Conservation (phyloP, 2,113 vertebrate genomes). For the Sinocyclocheilus grahami region DNA sequence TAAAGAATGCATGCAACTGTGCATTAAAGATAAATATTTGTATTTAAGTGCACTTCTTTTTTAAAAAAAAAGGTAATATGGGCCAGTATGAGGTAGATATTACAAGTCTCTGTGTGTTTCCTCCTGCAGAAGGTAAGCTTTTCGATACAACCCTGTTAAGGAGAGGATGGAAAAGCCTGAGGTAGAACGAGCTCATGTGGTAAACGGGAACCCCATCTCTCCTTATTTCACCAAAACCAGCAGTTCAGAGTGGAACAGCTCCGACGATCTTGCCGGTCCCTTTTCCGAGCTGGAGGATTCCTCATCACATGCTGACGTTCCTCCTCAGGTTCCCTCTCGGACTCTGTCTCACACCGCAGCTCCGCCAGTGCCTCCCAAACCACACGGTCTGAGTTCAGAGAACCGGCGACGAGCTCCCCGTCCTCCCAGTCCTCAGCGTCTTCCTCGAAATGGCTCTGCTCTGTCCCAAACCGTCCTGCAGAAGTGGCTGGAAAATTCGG, state of each 20-base stretch:
- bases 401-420: constrained; percentile 37
- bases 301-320: not conserved
- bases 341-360: constrained; percentile 48
- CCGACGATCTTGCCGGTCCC: constrained; percentile 69
- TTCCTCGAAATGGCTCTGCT: not conserved
- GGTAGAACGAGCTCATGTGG: constrained; percentile 54
- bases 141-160: constrained; percentile 66
- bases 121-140: constrained; percentile 61
- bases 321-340: not conserved
- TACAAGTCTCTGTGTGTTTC: not conserved
- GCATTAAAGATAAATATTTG: not conserved
- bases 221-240: constrained; percentile 68
- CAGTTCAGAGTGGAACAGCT: constrained; percentile 77
- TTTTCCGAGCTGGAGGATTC: constrained; percentile 71
- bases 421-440: constrained; percentile 8
- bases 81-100: not conserved
- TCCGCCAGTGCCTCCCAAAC: constrained; percentile 84
- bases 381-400: constrained; percentile 60
- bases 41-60: not conserved
- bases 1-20: not conserved
- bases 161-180: constrained; percentile 58
- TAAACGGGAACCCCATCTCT: constrained; percentile 56
- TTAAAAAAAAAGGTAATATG: not conserved
- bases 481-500: constrained; percentile 68
- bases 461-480: constrained; percentile 42